Conservation (phyloP, 2,888 invertebrate species). For the Tuberolachnus salignus region DNA sequence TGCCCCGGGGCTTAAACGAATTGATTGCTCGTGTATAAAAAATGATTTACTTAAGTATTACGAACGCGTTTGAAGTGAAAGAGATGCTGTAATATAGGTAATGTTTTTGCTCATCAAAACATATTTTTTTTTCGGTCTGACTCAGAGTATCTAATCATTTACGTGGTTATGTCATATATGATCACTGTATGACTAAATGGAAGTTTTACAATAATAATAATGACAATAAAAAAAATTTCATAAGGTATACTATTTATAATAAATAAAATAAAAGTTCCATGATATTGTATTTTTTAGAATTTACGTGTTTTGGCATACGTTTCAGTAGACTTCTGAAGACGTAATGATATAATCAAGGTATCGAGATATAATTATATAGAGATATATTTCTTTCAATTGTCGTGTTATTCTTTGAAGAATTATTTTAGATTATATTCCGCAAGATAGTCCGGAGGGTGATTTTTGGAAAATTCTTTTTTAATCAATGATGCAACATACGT, state of each 20-base stretch:
- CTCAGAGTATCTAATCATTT: slow-evolving; percentile 35
- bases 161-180: slow-evolving; percentile 34
- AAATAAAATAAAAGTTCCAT: background rate
- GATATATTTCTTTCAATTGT: background rate
- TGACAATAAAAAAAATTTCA: background rate
- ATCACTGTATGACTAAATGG: background rate
- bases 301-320: too few relatives aligned
- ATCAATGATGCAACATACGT: background rate
- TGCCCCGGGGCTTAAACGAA: slow-evolving; percentile 33
- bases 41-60: slow-evolving; percentile 41
- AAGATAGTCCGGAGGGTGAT: background rate
- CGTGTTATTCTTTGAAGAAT: background rate
- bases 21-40: slow-evolving; percentile 44
- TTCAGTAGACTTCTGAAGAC: too few relatives aligned
- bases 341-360: too few relatives aligned
- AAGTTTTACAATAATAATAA: background rate
- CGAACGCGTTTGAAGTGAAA: slow-evolving; percentile 38
- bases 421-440: background rate
- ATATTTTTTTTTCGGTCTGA: slow-evolving; percentile 30
- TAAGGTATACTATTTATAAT: background rate
- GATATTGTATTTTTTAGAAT: too few relatives aligned
- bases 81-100: slow-evolving; percentile 48
- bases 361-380: too few relatives aligned
- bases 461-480: background rate
- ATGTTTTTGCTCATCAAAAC: slow-evolving; percentile 45